phyloP scores from a whole-genome alignment of 2,113 vertebrate species.

The Noturus placidus region DNA sequence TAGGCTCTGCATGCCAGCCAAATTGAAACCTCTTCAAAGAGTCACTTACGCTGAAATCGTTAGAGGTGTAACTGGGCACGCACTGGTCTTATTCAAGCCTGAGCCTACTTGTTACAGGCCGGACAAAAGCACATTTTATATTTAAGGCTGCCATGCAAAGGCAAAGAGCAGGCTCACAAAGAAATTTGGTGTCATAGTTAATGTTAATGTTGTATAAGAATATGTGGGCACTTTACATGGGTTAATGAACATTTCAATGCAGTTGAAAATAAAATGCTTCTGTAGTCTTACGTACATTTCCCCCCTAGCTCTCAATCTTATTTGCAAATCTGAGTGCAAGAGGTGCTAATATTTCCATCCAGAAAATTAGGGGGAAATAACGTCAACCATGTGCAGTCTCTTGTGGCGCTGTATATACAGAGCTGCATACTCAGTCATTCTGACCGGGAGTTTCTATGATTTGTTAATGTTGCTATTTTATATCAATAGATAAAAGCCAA shows the following conservation, averaged over 20 bases:
- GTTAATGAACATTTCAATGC: constrained; percentile 30
- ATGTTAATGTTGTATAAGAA: constrained; percentile 28
- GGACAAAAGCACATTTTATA: constrained; percentile 5
- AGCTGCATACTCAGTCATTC: constrained; percentile 33
- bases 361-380: constrained; percentile 6
- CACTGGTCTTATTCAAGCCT: not conserved
- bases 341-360: not conserved
- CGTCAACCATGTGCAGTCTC: constrained; percentile 4
- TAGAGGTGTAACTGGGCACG: constrained; percentile 59
- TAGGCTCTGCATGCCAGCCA: constrained; percentile 69
- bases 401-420: constrained; percentile 38
- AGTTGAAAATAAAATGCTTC: constrained; percentile 1
- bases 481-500: constrained; percentile 55
- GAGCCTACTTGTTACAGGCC: not conserved
- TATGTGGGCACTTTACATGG: constrained; percentile 14
- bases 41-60: constrained; percentile 69
- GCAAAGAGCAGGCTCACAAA: constrained; percentile 20
- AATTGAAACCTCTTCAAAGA: constrained; percentile 73
- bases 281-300: not conserved
- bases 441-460: constrained; percentile 29
- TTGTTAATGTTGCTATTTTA: constrained; percentile 38
- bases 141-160: constrained; percentile 41
- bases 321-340: constrained; percentile 14
- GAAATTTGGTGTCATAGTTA: constrained; percentile 35
- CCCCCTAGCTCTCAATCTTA: not conserved